Conservation (phyloP, 2,888 invertebrate species). For the Pardosa pseudoannulata region DNA sequence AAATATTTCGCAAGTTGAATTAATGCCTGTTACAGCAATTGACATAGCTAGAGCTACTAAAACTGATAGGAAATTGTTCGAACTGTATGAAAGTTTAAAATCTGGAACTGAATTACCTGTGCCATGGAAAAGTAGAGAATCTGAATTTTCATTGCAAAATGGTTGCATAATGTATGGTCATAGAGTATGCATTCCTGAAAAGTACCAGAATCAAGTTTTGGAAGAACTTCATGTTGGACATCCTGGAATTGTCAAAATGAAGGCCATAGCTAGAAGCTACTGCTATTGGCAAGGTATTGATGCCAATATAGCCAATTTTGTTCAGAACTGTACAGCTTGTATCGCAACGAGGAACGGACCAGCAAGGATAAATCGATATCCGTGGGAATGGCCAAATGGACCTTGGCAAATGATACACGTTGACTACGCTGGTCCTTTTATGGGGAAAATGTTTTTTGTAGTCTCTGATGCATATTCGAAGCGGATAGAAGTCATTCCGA, state of each 20-base stretch:
- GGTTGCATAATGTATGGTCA: constrained; percentile 53
- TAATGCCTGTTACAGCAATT: constrained; percentile 52
- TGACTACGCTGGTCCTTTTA: constrained; percentile 78
- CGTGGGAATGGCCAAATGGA: constrained; percentile 50
- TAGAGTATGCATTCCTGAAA: constrained; percentile 52
- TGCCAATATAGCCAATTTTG: constrained; percentile 43
- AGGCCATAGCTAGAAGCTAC: constrained; percentile 42
- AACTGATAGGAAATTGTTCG: constrained; percentile 53
- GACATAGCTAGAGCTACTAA: constrained; percentile 53
- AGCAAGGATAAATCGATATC: constrained; percentile 53
- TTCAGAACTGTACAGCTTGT: constrained; percentile 51
- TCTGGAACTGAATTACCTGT: constrained; percentile 49
- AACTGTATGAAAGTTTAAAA: constrained; percentile 50
- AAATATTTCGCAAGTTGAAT: constrained; percentile 51
- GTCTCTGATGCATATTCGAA: constrained; percentile 45
- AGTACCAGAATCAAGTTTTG: constrained; percentile 37
- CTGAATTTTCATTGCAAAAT: constrained; percentile 53
- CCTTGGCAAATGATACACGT: constrained; percentile 78
- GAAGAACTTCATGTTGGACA: constrained; percentile 44
- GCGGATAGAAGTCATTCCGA: constrained; percentile 36
- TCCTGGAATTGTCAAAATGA: constrained; percentile 47
- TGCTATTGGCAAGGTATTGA: constrained; percentile 47
- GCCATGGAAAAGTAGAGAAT: constrained; percentile 50
- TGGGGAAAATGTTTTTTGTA: constrained; percentile 52
- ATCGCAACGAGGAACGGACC: constrained; percentile 48